Percentiles rank a stretch among this genome's conserved stretches.
phyloP scores from a whole-genome alignment of 2,113 vertebrate species.

The Dromaius novaehollandiae region DNA sequence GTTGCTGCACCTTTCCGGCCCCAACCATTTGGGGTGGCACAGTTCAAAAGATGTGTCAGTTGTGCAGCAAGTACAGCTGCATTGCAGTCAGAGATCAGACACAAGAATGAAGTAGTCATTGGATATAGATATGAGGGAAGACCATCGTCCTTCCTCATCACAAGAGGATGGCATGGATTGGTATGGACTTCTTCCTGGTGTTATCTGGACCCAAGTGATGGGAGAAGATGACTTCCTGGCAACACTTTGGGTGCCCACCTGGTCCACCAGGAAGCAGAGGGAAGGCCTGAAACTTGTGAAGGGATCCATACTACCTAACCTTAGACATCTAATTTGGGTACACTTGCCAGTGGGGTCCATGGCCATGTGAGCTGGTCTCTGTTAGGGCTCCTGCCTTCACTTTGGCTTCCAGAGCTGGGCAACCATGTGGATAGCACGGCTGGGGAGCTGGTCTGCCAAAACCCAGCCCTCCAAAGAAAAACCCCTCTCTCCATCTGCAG shows the following conservation, averaged over 20 bases:
- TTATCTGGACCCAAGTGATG: not conserved
- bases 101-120: not conserved
- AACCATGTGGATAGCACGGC: not conserved
- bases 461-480: not conserved
- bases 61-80: accelerated
- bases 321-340: not conserved
- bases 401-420: accelerated
- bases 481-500: not conserved
- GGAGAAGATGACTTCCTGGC: not conserved
- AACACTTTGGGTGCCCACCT: accelerated
- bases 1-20: not conserved
- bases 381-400: not conserved
- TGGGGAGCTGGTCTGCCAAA: accelerated
- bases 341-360: not conserved
- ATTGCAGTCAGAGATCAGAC: not conserved
- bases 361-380: accelerated
- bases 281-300: not conserved
- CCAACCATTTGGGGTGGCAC: not conserved
- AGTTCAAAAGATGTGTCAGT: not conserved
- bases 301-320: not conserved
- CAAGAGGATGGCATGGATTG: too few species aligned
- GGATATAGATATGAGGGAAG: not conserved
- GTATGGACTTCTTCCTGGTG: not conserved
- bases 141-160: not conserved
- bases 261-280: accelerated